Evolutionary conservation across 1,140 invertebrate genomes (phyloP), one percentile per base, ranked within the genome.

Genomic region (Nebria ingens): DNA sequence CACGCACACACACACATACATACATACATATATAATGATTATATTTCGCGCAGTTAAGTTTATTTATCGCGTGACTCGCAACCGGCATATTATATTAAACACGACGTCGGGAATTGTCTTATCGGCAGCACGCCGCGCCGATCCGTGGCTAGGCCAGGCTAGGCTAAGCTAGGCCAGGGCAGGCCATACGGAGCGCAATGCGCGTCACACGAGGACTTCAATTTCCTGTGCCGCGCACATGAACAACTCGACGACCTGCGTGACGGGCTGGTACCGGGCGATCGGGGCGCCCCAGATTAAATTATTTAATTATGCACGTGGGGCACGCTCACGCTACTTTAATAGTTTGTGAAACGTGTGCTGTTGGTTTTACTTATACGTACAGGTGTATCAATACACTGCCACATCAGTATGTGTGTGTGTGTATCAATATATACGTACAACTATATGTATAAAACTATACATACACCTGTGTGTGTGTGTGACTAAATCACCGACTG

Each of bases 101-200:
- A 69, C 68, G 68, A 70, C 68, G 67, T 69, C 63, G 61, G 58
- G 58, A 70, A 70, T 70, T 70, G 68, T 68, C 68, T 70, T 70
- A 70, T 70, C 68, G 68, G 67, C 64, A 59, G 61, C 59, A 61
- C 17, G 3, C 17, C 15, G 40, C n/a, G n/a, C n/a, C n/a, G n/a
- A n/a, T n/a, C n/a, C n/a, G n/a, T n/a, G n/a, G n/a, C n/a, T n/a
- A n/a, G n/a, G n/a, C n/a, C n/a, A n/a, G n/a, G n/a, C n/a, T n/a
- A n/a, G n/a, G n/a, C n/a, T n/a, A n/a, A n/a, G n/a, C n/a, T n/a
- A n/a, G n/a, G n/a, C n/a, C n/a, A n/a, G n/a, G n/a, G n/a, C n/a
- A n/a, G n/a, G n/a, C n/a, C n/a, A n/a, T n/a, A n/a, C n/a, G n/a
- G n/a, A n/a, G n/a, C n/a, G n/a, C n/a, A n/a, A n/a, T n/a, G n/a